A percentile compares a stretch with the other conserved stretches of the same genome.
phyloP scores from a whole-genome alignment of 2,797 vertebrate species.

The Myotis myotis region DNA sequence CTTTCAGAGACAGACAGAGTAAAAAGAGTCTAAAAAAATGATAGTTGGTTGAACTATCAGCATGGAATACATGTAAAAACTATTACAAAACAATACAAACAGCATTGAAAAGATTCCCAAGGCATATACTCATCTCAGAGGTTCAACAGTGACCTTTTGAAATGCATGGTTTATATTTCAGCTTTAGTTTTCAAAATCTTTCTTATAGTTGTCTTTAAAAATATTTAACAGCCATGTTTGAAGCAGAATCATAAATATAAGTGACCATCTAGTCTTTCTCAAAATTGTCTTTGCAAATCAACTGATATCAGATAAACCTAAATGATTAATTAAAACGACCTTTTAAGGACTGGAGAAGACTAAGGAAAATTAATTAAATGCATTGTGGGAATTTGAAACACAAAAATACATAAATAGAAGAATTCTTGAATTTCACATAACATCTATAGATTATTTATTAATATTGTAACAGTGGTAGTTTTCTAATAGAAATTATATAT shows the following conservation, averaged over 20 bases:
- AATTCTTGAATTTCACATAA: background rate
- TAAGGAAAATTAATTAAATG: background rate
- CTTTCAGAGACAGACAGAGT: background rate
- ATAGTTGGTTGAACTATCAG: background rate
- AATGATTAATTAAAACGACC: background rate
- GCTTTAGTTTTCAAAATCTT: background rate
- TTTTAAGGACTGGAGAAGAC: background rate
- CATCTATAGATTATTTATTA: background rate
- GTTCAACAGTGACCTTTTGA: background rate
- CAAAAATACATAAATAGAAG: background rate
- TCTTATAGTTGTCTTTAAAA: background rate
- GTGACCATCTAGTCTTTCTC: background rate
- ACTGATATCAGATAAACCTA: background rate
- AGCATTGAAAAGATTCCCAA: background rate
- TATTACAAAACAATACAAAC: background rate
- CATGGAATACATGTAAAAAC: background rate
- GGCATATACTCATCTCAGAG: background rate
- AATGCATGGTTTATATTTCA: background rate
- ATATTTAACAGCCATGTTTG: background rate
- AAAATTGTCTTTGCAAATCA: background rate
- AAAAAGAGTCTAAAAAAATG: background rate
- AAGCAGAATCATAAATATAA: background rate
- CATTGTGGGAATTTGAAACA: background rate
- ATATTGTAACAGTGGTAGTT: background rate
- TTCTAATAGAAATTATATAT: background rate